phyloP scores from a whole-genome alignment of 2,888 invertebrate species.

The Acronicta aceris region DNA sequence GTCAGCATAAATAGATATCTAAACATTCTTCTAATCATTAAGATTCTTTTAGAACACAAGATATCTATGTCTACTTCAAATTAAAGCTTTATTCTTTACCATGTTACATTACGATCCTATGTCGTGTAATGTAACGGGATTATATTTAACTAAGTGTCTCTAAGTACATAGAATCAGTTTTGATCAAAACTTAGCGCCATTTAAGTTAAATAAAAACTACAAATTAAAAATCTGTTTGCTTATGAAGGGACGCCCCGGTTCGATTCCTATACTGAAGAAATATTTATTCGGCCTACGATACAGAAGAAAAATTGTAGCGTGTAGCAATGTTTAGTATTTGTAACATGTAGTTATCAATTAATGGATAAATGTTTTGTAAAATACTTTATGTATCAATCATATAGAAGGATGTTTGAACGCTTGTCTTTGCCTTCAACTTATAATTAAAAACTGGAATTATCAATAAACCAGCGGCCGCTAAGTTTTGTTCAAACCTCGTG shows the following conservation, averaged over 20 bases:
- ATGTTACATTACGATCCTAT: constrained; percentile 75
- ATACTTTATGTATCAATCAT: no score
- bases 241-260: no score
- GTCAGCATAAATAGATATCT: constrained; percentile 45
- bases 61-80: constrained; percentile 85
- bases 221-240: no score
- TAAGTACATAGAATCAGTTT: constrained; percentile 57
- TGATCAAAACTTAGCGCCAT: constrained; percentile 64
- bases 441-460: not conserved
- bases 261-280: no score
- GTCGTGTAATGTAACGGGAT: constrained; percentile 69
- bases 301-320: no score
- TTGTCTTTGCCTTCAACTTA: no score
- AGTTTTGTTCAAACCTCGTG: constrained; percentile 57
- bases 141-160: constrained; percentile 78
- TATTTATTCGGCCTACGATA: no score
- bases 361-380: no score
- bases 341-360: no score
- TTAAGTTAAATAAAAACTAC: not conserved
- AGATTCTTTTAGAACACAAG: constrained; percentile 82
- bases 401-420: no score
- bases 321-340: no score
- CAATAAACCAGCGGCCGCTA: constrained; percentile 19
- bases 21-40: constrained; percentile 66
- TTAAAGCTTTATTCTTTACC: constrained; percentile 88